phyloP scores from a whole-genome alignment of 2,888 invertebrate genomes.

The Bibio marci region DNA sequence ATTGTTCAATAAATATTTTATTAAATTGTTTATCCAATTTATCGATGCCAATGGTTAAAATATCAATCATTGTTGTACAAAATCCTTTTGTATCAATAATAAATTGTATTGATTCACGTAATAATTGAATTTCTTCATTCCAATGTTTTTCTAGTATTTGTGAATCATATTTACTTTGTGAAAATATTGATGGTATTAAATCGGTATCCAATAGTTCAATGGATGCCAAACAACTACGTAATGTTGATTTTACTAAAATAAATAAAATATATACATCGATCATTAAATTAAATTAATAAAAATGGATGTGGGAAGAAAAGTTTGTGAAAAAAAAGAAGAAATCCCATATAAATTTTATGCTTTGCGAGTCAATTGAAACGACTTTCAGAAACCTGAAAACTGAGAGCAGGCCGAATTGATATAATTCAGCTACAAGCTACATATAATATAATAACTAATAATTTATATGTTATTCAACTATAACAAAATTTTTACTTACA shows the following conservation, averaged over 20 bases:
- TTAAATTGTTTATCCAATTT: constrained; percentile 15
- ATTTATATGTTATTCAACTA: too few species aligned
- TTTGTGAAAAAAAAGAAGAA: neutral
- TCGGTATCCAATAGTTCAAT: constrained; percentile 24
- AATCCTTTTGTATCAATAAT: constrained; percentile 24
- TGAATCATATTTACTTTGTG: constrained; percentile 14
- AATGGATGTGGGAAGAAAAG: neutral
- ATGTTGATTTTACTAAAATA: constrained; percentile 17
- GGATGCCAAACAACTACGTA: constrained; percentile 25
- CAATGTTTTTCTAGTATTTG: constrained; percentile 25
- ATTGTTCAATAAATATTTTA: constrained; percentile 15
- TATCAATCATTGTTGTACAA: constrained; percentile 18
- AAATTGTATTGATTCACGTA: constrained; percentile 20
- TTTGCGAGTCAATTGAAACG: too few species aligned
- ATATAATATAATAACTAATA: too few species aligned
- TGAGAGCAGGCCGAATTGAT: too few species aligned
- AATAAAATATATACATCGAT: neutral
- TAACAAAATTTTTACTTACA: too few species aligned
- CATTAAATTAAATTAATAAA: too few species aligned
- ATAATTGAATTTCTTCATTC: constrained; percentile 20
- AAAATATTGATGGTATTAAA: constrained; percentile 24
- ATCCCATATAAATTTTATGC: too few species aligned
- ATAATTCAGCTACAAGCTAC: too few species aligned
- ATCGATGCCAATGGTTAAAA: constrained; percentile 15
- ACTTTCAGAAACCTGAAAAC: too few species aligned